Evolutionary conservation across 2,113 vertebrate genomes (phyloP).

Genomic region (Heteronetta atricapilla): DNA sequence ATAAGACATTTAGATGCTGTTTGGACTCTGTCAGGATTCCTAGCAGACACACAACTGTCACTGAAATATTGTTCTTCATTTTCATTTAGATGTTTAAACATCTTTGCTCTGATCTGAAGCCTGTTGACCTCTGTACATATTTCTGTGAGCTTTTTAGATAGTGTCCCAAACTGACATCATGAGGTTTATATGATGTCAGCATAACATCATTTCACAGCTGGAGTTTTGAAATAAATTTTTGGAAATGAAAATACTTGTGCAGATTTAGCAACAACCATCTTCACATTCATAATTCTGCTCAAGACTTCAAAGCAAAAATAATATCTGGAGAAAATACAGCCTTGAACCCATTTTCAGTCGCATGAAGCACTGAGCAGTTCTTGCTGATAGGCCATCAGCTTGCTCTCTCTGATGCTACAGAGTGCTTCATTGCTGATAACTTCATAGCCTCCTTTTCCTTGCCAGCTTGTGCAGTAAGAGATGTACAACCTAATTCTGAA

Average conservation of each 20-base stretch:
- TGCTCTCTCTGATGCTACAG: rapidly evolving
- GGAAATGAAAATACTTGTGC: neutral
- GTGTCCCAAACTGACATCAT: slow-evolving; percentile 2
- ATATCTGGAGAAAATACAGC: neutral
- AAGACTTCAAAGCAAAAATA: slow-evolving; percentile 17
- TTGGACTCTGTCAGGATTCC: neutral
- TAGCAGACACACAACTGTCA: neutral
- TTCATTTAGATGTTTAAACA: neutral
- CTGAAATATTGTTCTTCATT: neutral
- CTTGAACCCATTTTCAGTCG: neutral
- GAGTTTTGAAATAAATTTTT: neutral
- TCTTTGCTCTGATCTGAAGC: neutral
- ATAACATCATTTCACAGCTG: slow-evolving; percentile 16
- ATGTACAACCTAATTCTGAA: neutral
- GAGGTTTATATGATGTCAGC: neutral
- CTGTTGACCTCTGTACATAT: neutral
- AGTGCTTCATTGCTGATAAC: neutral
- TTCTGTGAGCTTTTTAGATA: neutral
- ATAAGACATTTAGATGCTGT: neutral
- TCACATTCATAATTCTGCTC: neutral
- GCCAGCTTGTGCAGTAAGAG: neutral
- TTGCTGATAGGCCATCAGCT: neutral
- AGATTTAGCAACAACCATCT: neutral
- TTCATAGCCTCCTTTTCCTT: slow-evolving; percentile 11
- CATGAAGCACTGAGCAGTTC: neutral